Evolutionary conservation across 1,140 invertebrate genomes (phyloP).

Genomic region (Amphibalanus amphitrite): DNA sequence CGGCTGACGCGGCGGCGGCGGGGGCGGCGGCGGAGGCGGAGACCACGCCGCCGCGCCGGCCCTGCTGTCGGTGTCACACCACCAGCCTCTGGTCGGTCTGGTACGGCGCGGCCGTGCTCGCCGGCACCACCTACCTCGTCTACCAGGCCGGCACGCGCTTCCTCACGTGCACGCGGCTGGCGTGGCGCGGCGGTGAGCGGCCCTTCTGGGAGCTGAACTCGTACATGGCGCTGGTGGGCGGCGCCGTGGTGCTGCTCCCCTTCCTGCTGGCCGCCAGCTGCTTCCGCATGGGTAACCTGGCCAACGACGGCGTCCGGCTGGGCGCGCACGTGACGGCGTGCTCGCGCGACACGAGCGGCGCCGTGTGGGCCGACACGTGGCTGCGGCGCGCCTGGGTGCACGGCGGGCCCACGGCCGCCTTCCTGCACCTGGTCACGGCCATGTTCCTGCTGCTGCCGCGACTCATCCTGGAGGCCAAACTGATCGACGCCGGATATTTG

Average conservation of each 20-base stretch:
- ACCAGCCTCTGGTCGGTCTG: constrained; percentile 69
- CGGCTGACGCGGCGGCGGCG: too few species aligned
- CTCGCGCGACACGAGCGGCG: constrained; percentile 34
- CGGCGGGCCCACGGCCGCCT: constrained; percentile 57
- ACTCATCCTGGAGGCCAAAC: constrained; percentile 49
- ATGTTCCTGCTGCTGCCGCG: constrained; percentile 58
- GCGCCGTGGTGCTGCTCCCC: constrained; percentile 49
- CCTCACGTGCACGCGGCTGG: constrained; percentile 36
- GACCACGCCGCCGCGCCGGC: too few species aligned
- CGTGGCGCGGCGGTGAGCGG: constrained; percentile 43
- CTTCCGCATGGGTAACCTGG: constrained; percentile 55
- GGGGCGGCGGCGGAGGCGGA: too few species aligned
- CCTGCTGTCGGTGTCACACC: constrained; percentile 39
- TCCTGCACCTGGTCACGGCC: constrained; percentile 56
- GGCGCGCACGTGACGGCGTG: constrained; percentile 45
- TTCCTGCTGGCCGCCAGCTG: constrained; percentile 38
- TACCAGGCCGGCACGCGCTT: constrained; percentile 37
- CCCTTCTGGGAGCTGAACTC: constrained; percentile 25
- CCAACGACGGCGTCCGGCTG: constrained; percentile 64
- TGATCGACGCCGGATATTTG: not conserved
- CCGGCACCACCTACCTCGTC: constrained; percentile 32
- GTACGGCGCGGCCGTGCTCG: constrained; percentile 54
- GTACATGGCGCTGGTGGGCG: constrained; percentile 22
- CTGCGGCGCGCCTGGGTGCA: constrained; percentile 39
- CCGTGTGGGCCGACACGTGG: constrained; percentile 7